These are phyloP conservation scores for Varecia variegata DNA, from an alignment of 2,797 vertebrate genomes.

Conservation along the genomic window DNA sequence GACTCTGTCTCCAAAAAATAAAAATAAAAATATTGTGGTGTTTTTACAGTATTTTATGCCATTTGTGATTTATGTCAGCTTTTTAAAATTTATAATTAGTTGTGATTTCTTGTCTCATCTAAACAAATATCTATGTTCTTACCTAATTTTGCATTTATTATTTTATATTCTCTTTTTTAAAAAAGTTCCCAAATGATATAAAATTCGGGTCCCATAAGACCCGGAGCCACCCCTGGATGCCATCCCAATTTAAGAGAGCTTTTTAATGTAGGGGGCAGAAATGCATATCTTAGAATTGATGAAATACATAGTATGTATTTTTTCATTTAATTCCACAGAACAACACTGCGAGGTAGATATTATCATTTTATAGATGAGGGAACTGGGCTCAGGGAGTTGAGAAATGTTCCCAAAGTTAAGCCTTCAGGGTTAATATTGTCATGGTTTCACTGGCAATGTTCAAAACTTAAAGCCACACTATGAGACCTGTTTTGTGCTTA, in stretches of 20 bases:
- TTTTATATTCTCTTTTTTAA: neutral
- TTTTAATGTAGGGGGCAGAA: neutral
- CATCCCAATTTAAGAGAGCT: neutral
- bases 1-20: too few species aligned
- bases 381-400: neutral
- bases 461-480: neutral
- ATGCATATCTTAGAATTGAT: neutral
- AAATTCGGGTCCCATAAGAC: neutral
- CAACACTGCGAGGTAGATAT: neutral
- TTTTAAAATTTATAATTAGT: constrained; percentile 13
- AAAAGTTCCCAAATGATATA: neutral
- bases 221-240: neutral
- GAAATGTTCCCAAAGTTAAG: neutral
- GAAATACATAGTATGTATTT: neutral
- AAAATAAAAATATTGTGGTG: neutral
- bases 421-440: neutral
- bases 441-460: neutral
- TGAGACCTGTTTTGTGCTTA: neutral
- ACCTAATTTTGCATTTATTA: constrained; percentile 11
- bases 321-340: neutral
- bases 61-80: neutral
- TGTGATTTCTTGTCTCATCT: constrained; percentile 13
- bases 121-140: constrained; percentile 32
- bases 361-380: neutral
- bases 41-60: neutral